Evolutionary conservation across 2,797 vertebrate genomes (phyloP), one percentile per base, ranked within the genome.

Genomic region (Chaenodraco wilsoni): DNA sequence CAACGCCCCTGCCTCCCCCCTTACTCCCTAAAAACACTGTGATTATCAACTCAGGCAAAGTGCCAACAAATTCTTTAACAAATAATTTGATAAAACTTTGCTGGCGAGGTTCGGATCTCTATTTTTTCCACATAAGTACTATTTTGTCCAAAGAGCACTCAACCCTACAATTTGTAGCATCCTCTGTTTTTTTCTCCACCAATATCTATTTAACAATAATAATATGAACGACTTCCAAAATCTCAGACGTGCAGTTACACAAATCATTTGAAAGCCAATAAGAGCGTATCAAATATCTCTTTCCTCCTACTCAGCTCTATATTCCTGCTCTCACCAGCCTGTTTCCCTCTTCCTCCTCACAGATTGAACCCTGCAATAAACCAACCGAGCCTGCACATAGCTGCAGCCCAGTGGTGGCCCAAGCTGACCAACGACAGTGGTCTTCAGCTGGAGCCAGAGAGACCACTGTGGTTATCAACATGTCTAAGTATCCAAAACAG

Each of bases 401-500:
- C 76, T 46, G 65, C 9, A 78, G 56, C 72, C 69, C 65, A 67
- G 76, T 40, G 46, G 84, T 82, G 81, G 86, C 70, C 59, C 7
- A 68, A 55, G 72, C 76, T 78, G 81, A 86, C 77, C 76, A 71
- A 61, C 81, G 43, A 63, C 71, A 33, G 46, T 48, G 84, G 65
- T 63, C 60, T 84, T 85, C 72, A 65, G 65, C 74, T 86, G 84
- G 89, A 90, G 88, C 84, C 91, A 81, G 87, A 49, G 57, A 87
- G 84, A 82, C 85, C 71, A 57, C 80, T 84, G 81, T 58, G 88
- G 87, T 87, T 74, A 81, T 81, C 61, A 54, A 81, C 73, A 69
- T 72, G 80, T 75, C 85, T 87, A 57, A 80, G 87, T 89, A 86
- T 89, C 85, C 88, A 83, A 90, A 92, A 90, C 85, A 90, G 57